Percentiles rank a stretch among this genome's conserved stretches.
phyloP scores from a whole-genome alignment of 92 coral and sea anemone genomes.

The Palythoa heliodiscus region DNA sequence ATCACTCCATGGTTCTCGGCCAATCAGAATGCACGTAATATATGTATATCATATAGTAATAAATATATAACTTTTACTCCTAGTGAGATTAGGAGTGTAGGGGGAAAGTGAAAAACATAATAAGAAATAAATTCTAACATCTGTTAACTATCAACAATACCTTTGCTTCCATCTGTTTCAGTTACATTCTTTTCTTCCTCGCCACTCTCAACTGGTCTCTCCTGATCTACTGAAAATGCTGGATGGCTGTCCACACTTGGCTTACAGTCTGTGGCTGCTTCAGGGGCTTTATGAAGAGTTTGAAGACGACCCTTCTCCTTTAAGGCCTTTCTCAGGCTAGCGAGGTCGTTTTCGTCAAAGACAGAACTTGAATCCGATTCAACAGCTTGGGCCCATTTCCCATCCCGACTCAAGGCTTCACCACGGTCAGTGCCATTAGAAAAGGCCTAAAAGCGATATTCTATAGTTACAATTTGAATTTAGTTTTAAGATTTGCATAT shows the following conservation, averaged over 20 bases:
- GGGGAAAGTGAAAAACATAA: no score
- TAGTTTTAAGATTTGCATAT: no score
- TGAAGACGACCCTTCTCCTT: conserved; percentile 22
- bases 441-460: conserved; percentile 48
- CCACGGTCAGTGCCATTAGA: conserved; percentile 59
- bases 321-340: conserved; percentile 10
- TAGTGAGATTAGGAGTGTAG: no score
- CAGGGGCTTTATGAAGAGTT: neutral
- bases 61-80: no score
- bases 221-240: conserved; percentile 6
- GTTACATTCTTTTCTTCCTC: conserved; percentile 24
- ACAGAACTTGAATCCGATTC: conserved; percentile 76
- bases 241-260: conserved; percentile 12
- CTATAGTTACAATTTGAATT: no score
- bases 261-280: neutral
- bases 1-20: no score
- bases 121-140: neutral
- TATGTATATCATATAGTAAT: no score
- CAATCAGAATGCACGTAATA: no score
- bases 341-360: conserved; percentile 25
- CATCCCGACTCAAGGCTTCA: conserved; percentile 56
- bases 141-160: conserved; percentile 3
- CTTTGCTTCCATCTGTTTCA: conserved; percentile 22
- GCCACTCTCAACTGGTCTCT: conserved; percentile 14
- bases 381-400: conserved; percentile 78